Evolutionary conservation across 2,888 invertebrate species (phyloP), one percentile per base, ranked within the genome.

Genomic region (Plagiodera versicolora): DNA sequence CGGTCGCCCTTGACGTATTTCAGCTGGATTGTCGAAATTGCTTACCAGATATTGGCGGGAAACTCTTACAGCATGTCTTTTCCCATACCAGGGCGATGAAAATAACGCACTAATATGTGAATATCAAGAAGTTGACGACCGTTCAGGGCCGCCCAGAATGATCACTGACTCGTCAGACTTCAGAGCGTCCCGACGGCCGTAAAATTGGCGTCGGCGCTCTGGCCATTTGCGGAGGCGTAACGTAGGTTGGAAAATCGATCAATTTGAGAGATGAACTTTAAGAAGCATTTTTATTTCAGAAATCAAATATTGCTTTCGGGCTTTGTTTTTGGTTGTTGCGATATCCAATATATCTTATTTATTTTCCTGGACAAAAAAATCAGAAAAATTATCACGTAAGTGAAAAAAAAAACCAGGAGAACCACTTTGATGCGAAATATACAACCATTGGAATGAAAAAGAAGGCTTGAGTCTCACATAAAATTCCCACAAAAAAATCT

Each of bases 231-330:
- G 75, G 75, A 76, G 76, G 76, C 76, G 77, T 75, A 73, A 55
- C 72, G 75, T 76, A 74, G 75, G 76, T 65, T 30, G 67, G 68
- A 74, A 75, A 75, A 77, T 77, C 77, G 75, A 77, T 77, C 72
- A 53, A 19, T 53, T 44, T 39, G 28, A 44, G 53, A 44, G 53
- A 53, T 44, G 5, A 11, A 4, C 14, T 11, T 20, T 8, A 10
- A 17, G 16, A 16, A 39, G 39, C 0, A 35, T 53, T 53, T 52
- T 53, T 24, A 24, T 19, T 44, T 14, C 2, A 3, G n/a, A 6
- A 8, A 3, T 11, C 14, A 3, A 3, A 39, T 32, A 14, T 39
- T 11, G 39, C 32, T 11, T n/a, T n/a, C n/a, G n/a, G n/a, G n/a
- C n/a, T n/a, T n/a, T n/a, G n/a, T n/a, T n/a, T n/a, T n/a, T n/a